Evolutionary conservation across 2,113 vertebrate species (phyloP), one percentile per base, ranked within the genome.

Genomic region (Bos javanicus): DNA sequence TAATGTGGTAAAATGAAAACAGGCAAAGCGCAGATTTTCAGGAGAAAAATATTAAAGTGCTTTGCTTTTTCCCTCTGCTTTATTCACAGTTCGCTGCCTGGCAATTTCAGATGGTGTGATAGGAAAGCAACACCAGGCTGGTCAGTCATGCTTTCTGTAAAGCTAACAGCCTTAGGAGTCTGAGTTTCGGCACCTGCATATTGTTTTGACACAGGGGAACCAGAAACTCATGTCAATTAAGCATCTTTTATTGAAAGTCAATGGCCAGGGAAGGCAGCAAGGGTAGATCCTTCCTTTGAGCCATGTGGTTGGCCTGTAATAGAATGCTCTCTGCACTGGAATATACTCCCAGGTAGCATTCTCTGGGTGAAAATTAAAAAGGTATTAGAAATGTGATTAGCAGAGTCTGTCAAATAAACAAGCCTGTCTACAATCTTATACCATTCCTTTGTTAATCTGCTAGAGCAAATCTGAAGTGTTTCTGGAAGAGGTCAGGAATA

Each of bases 281-380:
- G 17, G 74, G 36, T 30, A 95, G 93, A 83, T 89, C 91, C 71
- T 83, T 90, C 95, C 71, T 94, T 0, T 94, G 89, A 97, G 71
- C 85, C 74, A 87, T 87, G 56, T 57, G 84, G 81, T 74, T 95
- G 89, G 81, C 74, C 88, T 94, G 85, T 96, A 97, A 98, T 78
- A 97, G 94, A 97, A 97, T 62, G 80, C 59, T 97, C 33, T n/a
- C n/a, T n/a, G n/a, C n/a, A n/a, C n/a, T 96, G 50, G 48, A 95
- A 96, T 94, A 60, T 74, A 96, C 64, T 93, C 84, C 89, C 97
- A 67, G 64, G 43, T 82, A 97, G 85, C 52, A 94, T 98, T 96
- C 97, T 96, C 87, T 97, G 96, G 96, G 8, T 95, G 64, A 92
- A 98, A 92, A 97, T 91, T 92, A 96, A 98, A 98, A 97, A 92